Base-by-base conservation (phyloP, 2,888 invertebrate genomes). In the Chesias legatella region DNA sequence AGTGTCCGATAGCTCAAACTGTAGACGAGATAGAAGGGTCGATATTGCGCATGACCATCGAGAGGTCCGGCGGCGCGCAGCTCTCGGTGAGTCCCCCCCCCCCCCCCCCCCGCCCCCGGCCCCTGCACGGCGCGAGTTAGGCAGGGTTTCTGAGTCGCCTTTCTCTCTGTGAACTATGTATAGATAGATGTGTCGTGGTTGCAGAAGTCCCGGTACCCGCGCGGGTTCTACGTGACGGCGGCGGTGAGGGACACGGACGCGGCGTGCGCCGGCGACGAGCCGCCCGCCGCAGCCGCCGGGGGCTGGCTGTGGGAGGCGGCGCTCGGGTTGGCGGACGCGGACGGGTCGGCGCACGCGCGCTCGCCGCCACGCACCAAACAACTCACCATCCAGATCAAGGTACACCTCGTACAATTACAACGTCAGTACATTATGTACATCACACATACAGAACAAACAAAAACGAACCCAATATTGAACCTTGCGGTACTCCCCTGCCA, bases 1-100 rank as follows among this genome's bases (percentile, higher is more conserved):
- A 86, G 86, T 86, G 86, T 42, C 86, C 86, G 1, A 72, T 85
- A 36, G 60, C 66, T 35, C 74, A 84, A 56, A 70, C 74, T 8
- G 24, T 63, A 42, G 48, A 52, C 1, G 71, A 67, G 7, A 50
- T 72, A 55, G 32, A 29, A 8, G 30, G 31, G 8, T 23, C 48
- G 7, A 60, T 69, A 4, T 40, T 69, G 33, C 60, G 81, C 34
- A 74, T 86, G 73, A 82, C 83, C 1, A 65, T 86, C 60, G 67
- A 67, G 56, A 70, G 68, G 22, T 82, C 83, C 9, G 85, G 77
- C 10, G 85, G 65, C 6, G 56, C 71, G 33, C 80, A 85, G 29
- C 53, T 86, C 9, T 62, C 76, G 67, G 86, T 86, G 57, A 57
- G 53, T 31, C 21, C 1, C 2, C 8, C 8, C 6, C 32, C 10